phyloP scores from a whole-genome alignment of 2,797 vertebrate genomes.

The Neosalanx taihuensis region DNA sequence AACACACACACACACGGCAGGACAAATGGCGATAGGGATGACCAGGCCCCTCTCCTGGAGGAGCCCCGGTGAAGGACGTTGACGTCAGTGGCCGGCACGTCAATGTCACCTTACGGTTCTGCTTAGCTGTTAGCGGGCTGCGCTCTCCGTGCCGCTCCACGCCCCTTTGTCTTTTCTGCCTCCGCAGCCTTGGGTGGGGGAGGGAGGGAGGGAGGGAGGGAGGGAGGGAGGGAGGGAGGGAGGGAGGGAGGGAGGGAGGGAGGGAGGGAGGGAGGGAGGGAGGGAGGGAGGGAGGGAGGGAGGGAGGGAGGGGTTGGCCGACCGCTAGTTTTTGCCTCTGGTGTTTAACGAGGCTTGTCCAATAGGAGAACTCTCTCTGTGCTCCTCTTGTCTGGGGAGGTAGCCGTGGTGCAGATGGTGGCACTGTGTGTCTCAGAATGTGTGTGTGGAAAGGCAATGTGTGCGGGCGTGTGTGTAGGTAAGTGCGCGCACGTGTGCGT shows the following conservation, averaged over 20 bases:
- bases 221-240: conserved; percentile 38
- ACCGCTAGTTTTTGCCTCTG: conserved; percentile 63
- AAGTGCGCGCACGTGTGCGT: conserved; percentile 32
- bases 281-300: conserved; percentile 56
- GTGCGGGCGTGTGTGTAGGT: conserved; percentile 6
- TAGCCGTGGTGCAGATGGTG: conserved; percentile 15
- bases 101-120: conserved; percentile 71
- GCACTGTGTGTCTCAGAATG: conserved; percentile 12
- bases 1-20: conserved; percentile 42
- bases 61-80: conserved; percentile 56
- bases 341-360: conserved; percentile 63
- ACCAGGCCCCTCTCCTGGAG: conserved; percentile 37
- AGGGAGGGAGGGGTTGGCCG: conserved; percentile 47
- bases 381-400: conserved; percentile 5
- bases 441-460: conserved; percentile 16
- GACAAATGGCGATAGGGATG: conserved; percentile 63
- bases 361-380: conserved; percentile 1
- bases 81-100: conserved; percentile 66
- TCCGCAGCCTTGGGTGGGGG: conserved; percentile 55
- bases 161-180: conserved; percentile 43
- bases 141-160: conserved; percentile 28
- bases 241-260: conserved; percentile 40
- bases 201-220: conserved; percentile 33
- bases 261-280: conserved; percentile 39
- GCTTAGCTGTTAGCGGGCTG: conserved; percentile 64